Base-by-base conservation (phyloP, 2,113 vertebrate species). In the Pluvianellus socialis region DNA sequence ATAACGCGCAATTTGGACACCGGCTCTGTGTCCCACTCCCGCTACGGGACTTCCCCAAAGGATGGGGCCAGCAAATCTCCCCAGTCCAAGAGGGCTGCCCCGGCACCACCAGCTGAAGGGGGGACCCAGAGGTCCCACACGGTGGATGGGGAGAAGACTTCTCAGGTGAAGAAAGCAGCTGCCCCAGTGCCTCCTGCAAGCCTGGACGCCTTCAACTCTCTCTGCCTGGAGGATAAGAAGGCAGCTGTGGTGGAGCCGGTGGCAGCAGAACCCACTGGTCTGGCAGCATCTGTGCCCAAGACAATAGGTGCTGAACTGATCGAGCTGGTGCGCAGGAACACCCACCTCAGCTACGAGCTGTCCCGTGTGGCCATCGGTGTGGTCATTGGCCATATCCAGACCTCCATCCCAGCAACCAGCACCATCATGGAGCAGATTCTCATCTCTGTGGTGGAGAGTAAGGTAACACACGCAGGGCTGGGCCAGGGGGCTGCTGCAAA, bases 301-400 rank as follows among this genome's bases (percentile, higher is more conserved):
- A 99, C 98, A 0, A 99, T 99, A 7, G 99, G 99, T 66, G 99
- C 99, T 0, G 99, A 99, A 81, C 98, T 99, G 97, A 99, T 99
- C 3, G 99, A 99, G 97, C 98, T 99, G 63, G 99, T 99, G 26
- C 98, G 99, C 93, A 99, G 99, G 95, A 99, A 99, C 98, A 99
- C 99, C 0, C 97, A 98, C 86, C 97, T 99, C 88, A 99, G 99
- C 97, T 99, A 99, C 7, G 99, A 99, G 96, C 98, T 99, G 79
- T 99, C 99, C 5, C 98, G 99, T 0, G 99, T 99, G 33, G 99
- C 99, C 24, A 99, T 99, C 0, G 99, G 99, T 0, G 98, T 99
- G 19, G 98, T 99, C 76, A 99, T 99, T 9, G 99, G 99, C 26
- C 99, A 99, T 86, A 99, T 99, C 96, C 99, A 99, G 98, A 98